A percentile compares a stretch with the other conserved stretches of the same genome.
Conservation (phyloP, 37 sponge, comb jelly and placozoan genomes). For the Aplysina aerophoba region DNA sequence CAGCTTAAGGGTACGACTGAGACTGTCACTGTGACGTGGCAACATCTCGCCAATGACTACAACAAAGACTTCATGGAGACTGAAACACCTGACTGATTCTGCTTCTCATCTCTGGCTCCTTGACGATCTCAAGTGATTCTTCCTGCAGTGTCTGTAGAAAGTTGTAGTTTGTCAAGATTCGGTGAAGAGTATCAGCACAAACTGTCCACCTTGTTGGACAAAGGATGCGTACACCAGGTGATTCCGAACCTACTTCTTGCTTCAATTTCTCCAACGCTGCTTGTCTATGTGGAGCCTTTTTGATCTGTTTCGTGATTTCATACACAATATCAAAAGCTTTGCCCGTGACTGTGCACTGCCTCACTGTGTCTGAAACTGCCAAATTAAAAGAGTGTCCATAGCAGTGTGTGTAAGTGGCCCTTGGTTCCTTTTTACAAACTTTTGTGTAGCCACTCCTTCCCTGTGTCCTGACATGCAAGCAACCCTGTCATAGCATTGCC, state of each 20-base stretch:
- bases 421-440: not conserved
- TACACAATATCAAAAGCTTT: slow-evolving; percentile 7
- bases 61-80: slow-evolving; percentile 3
- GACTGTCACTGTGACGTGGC: not conserved
- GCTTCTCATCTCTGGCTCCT: slow-evolving; percentile 3
- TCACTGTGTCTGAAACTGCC: not conserved
- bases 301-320: slow-evolving; percentile 3
- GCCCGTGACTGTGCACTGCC: not conserved
- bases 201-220: slow-evolving; percentile 17
- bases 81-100: not conserved
- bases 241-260: not conserved
- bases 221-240: slow-evolving; percentile 9
- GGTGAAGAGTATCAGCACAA: not conserved
- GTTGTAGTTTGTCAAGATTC: not conserved
- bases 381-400: slow-evolving; percentile 39
- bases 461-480: slow-evolving; percentile 51
- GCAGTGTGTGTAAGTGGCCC: slow-evolving; percentile 68
- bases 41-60: slow-evolving; percentile 1
- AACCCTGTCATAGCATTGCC: slow-evolving; percentile 75
- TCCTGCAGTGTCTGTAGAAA: slow-evolving; percentile 3
- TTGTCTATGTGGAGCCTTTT: slow-evolving; percentile 4
- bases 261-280: not conserved
- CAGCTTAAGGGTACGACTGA: not conserved
- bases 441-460: slow-evolving; percentile 36
- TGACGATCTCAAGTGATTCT: not conserved